Evolutionary conservation across 2,797 vertebrate species (phyloP).

Genomic region (Esox lucius): DNA sequence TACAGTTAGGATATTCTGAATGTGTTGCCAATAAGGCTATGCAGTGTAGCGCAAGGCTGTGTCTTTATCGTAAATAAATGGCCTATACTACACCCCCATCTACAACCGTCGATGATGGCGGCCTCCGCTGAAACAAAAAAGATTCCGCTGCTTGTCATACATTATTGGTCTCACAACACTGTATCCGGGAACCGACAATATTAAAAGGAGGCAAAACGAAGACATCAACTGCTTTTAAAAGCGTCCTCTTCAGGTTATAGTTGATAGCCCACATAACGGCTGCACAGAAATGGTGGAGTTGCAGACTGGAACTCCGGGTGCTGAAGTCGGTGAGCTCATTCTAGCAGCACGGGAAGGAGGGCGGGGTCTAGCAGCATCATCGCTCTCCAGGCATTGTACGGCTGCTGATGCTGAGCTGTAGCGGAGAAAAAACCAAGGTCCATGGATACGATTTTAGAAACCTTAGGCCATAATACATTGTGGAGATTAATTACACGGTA

Average conservation of each 20-base stretch:
- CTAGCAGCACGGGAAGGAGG: slow-evolving; percentile 65
- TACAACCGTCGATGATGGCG: background rate
- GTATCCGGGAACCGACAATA: background rate
- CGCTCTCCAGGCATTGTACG: slow-evolving; percentile 67
- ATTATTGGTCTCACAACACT: background rate
- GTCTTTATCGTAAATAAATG: too few species aligned
- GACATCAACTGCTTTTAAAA: background rate
- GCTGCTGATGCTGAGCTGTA: slow-evolving; percentile 82
- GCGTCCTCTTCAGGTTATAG: background rate
- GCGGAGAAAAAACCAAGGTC: slow-evolving; percentile 43
- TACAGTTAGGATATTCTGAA: too few species aligned
- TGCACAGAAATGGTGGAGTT: background rate
- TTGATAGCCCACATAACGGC: background rate
- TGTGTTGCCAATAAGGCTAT: too few species aligned
- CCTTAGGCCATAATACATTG: slow-evolving; percentile 57
- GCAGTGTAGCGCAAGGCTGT: too few species aligned
- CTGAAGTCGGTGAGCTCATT: slow-evolving; percentile 68
- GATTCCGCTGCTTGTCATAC: background rate
- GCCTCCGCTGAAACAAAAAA: background rate
- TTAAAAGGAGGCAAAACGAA: background rate
- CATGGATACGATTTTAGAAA: slow-evolving; percentile 71
- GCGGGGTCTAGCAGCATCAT: slow-evolving; percentile 80
- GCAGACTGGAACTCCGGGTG: background rate
- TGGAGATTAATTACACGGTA: slow-evolving; percentile 70
- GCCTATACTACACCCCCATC: background rate